A percentile compares a stretch with the other conserved stretches of the same genome.
These are phyloP conservation scores for Drosophila equinoxialis DNA, from an alignment of 1,140 invertebrate species.

Conservation along the genomic window DNA sequence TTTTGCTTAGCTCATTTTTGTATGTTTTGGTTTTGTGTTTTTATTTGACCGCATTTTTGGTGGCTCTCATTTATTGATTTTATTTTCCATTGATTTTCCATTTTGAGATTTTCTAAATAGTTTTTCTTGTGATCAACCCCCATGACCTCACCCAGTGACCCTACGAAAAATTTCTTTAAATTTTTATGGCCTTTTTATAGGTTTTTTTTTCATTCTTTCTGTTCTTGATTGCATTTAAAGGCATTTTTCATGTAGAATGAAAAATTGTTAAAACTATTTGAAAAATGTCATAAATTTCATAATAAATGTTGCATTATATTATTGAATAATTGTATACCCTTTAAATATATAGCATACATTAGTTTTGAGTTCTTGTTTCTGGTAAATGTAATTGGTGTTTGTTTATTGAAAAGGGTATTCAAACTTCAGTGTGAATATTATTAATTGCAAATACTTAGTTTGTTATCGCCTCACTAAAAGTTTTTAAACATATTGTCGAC, in stretches of 20 bases:
- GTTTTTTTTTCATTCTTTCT: constrained; percentile 18
- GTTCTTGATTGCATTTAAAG: constrained; percentile 33
- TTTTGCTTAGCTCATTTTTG: constrained; percentile 24
- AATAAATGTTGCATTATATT: neutral
- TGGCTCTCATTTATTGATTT: neutral
- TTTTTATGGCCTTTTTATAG: constrained; percentile 65
- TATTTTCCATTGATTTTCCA: constrained; percentile 54
- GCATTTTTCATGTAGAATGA: constrained; percentile 49
- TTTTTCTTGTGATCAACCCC: constrained; percentile 50
- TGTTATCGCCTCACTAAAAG: constrained; percentile 6
- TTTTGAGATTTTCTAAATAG: constrained; percentile 44
- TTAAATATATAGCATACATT: neutral
- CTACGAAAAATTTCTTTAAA: constrained; percentile 61
- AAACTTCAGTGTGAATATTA: neutral
- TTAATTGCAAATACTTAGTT: neutral
- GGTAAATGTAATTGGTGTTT: too few species aligned
- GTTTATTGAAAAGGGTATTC: neutral
- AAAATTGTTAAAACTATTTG: constrained; percentile 7
- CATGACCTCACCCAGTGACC: constrained; percentile 47
- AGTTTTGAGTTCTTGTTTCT: too few species aligned
- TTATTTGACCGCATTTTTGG: constrained; percentile 19
- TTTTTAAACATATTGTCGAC: constrained; percentile 47
- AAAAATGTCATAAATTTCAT: constrained; percentile 9
- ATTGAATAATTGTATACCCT: neutral
- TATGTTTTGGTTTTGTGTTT: constrained; percentile 61